These are phyloP conservation scores for Lutra lutra DNA, from an alignment of 2,797 vertebrate genomes.

Conservation along the genomic window DNA sequence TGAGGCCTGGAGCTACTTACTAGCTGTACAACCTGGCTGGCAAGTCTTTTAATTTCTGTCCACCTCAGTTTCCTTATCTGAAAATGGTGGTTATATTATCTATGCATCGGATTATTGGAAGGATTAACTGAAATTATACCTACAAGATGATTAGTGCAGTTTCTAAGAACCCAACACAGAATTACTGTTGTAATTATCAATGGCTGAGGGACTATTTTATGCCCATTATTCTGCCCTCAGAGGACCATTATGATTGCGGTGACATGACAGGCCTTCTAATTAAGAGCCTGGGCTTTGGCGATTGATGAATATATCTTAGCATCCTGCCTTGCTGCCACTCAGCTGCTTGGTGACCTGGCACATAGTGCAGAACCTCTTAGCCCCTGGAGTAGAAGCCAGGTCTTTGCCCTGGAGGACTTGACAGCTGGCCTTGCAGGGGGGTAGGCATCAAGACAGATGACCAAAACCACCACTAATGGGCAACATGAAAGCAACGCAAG, in stretches of 20 bases:
- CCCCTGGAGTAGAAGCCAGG: neutral
- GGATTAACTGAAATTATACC: slow-evolving; percentile 32
- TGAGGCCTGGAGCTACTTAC: neutral
- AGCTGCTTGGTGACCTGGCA: slow-evolving; percentile 35
- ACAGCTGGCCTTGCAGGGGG: neutral
- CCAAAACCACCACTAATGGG: neutral
- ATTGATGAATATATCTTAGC: slow-evolving; percentile 27
- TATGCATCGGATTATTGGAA: neutral
- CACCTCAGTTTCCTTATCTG: slow-evolving; percentile 7
- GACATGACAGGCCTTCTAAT: slow-evolving; percentile 32
- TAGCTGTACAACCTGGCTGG: neutral
- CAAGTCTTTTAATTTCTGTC: neutral
- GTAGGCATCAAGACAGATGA: neutral
- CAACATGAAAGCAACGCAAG: neutral
- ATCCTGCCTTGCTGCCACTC: neutral
- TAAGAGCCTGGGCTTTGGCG: slow-evolving; percentile 42
- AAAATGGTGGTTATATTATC: neutral
- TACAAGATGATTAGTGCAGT: slow-evolving; percentile 1
- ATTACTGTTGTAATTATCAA: slow-evolving; percentile 59
- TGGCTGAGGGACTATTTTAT: slow-evolving; percentile 19
- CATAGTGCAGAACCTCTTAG: neutral
- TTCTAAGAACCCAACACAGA: slow-evolving; percentile 38
- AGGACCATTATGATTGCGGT: neutral
- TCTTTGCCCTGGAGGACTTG: neutral
- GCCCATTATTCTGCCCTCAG: slow-evolving; percentile 44